phyloP scores from a whole-genome alignment of 2,797 vertebrate species.

The Coregonus sp. region DNA sequence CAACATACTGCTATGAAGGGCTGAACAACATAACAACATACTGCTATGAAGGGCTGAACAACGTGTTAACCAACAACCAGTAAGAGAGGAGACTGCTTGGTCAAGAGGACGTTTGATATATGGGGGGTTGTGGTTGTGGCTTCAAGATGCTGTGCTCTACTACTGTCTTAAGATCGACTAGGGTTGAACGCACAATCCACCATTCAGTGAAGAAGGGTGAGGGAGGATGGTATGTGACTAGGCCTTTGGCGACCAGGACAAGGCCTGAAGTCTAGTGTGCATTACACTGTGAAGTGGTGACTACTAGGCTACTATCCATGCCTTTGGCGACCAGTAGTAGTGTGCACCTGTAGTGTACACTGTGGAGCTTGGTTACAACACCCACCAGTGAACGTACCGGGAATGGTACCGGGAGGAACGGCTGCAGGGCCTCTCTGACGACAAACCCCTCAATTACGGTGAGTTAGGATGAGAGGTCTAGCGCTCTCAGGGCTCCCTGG shows the following conservation, averaged over 20 bases:
- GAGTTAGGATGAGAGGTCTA: no score
- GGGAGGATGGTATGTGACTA: neutral
- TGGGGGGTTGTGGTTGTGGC: neutral
- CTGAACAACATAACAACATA: neutral
- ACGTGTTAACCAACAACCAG: neutral
- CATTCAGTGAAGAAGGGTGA: neutral
- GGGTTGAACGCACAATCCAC: neutral
- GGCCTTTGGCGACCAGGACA: no score
- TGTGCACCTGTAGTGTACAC: neutral
- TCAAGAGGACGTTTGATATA: neutral
- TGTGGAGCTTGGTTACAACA: neutral
- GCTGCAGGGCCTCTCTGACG: constrained; percentile 86
- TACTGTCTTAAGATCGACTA: no score
- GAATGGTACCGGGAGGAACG: constrained; percentile 63
- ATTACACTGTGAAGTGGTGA: neutral
- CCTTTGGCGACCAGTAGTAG: neutral
- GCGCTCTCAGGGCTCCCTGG: no score
- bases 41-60: neutral
- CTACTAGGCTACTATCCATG: neutral
- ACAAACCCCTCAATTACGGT: constrained; percentile 69
- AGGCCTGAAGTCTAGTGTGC: no score
- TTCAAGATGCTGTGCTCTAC: neutral
- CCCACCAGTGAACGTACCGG: constrained; percentile 56
- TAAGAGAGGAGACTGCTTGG: neutral
- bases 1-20: neutral